Percentiles rank a stretch among this genome's conserved stretches.
Conservation (phyloP, 2,797 vertebrate species). For the Naso thynnoides region DNA sequence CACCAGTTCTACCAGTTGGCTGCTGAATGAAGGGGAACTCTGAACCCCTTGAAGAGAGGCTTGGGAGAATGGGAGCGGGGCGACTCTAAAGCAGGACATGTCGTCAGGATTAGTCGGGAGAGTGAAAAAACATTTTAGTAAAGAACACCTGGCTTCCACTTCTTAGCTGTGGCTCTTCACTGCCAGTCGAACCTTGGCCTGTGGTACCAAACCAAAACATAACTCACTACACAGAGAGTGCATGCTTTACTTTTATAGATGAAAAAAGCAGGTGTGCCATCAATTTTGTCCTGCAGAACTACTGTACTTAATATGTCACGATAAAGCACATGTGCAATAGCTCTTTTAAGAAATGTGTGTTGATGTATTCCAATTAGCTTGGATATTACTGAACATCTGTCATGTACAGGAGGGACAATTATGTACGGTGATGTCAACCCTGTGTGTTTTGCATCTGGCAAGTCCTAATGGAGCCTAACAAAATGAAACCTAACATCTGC, state of each 20-base stretch:
- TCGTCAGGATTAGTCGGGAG: slow-evolving; percentile 55
- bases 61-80: slow-evolving; percentile 36
- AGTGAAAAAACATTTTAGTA: slow-evolving; percentile 54
- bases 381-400: slow-evolving; percentile 72
- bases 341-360: slow-evolving; percentile 17
- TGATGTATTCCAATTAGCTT: slow-evolving; percentile 69
- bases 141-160: slow-evolving; percentile 31
- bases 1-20: slow-evolving; percentile 63
- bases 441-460: slow-evolving; percentile 68
- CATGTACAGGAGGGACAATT: slow-evolving; percentile 64
- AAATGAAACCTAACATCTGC: slow-evolving; percentile 72
- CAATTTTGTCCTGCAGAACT: slow-evolving; percentile 14
- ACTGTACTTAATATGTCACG: slow-evolving; percentile 28
- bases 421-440: slow-evolving; percentile 60
- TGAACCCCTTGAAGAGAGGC: slow-evolving; percentile 50
- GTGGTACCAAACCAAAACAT: slow-evolving; percentile 22
- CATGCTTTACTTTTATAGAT: not conserved
- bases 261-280: slow-evolving; percentile 34
- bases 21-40: slow-evolving; percentile 60
- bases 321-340: slow-evolving; percentile 14
- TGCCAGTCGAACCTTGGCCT: slow-evolving; percentile 28
- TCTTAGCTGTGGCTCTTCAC: slow-evolving; percentile 38
- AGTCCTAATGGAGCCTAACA: slow-evolving; percentile 51
- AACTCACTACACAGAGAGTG: not conserved
- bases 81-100: slow-evolving; percentile 39